Evolutionary conservation across 1,140 invertebrate species (phyloP).

Genomic region (Lordiphosa collinella): DNA sequence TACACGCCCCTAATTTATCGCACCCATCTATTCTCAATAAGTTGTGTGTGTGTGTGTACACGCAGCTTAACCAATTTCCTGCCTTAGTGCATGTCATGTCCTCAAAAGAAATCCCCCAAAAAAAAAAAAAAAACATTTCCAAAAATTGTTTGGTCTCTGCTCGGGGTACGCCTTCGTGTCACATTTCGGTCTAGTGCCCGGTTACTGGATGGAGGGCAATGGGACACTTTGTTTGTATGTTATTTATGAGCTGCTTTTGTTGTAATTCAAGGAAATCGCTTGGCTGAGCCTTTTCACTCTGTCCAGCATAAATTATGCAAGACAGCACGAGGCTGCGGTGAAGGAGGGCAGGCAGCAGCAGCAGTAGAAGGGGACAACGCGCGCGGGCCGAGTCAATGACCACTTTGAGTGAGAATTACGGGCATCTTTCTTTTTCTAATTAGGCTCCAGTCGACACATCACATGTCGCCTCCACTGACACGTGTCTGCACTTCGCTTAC

Average conservation of each 20-base stretch:
- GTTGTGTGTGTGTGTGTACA: constrained; percentile 13
- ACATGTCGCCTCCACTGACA: constrained; percentile 12
- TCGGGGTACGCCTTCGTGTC: background rate
- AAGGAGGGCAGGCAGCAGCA: too few species aligned
- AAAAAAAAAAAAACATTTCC: background rate
- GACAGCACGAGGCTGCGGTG: constrained; percentile 1
- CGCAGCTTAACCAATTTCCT: too few species aligned
- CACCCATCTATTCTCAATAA: too few species aligned
- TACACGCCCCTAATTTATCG: too few species aligned
- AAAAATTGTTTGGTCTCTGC: too few species aligned
- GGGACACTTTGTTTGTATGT: constrained; percentile 72
- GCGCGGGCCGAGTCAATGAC: constrained; percentile 21
- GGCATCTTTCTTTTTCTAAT: constrained; percentile 45
- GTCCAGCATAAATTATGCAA: constrained; percentile 52
- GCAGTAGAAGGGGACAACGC: too few species aligned
- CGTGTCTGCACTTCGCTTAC: too few species aligned
- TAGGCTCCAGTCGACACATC: constrained; percentile 39
- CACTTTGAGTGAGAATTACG: constrained; percentile 52
- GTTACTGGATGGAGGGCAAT: constrained; percentile 28
- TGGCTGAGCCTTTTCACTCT: constrained; percentile 30
- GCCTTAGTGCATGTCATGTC: too few species aligned
- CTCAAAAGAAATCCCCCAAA: constrained; percentile 36
- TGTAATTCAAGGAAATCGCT: constrained; percentile 71
- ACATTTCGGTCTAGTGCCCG: background rate
- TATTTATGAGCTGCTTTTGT: constrained; percentile 72